Evolutionary conservation across 2,797 vertebrate species (phyloP).

Genomic region (Atherinosoma microstoma): DNA sequence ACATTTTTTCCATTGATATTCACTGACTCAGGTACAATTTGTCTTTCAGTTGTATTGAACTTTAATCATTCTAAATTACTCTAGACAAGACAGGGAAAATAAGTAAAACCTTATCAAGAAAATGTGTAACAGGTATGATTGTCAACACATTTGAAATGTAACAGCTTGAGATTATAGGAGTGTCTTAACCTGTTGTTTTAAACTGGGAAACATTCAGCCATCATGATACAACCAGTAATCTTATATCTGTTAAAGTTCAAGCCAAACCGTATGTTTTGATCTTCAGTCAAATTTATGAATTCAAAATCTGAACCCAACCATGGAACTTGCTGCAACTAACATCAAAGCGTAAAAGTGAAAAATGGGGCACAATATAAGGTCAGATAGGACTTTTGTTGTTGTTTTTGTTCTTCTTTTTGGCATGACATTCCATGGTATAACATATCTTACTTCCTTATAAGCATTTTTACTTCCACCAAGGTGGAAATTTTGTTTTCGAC

Average conservation of each 20-base stretch:
- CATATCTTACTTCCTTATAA: neutral
- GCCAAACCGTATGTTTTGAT: neutral
- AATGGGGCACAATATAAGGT: neutral
- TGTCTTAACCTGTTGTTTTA: neutral
- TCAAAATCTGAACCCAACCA: neutral
- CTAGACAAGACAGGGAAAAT: neutral
- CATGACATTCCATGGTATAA: neutral
- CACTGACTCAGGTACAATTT: neutral
- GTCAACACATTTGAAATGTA: neutral
- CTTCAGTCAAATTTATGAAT: neutral
- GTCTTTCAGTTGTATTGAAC: neutral
- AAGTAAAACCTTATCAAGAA: neutral
- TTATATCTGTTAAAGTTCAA: neutral
- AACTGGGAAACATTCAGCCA: neutral
- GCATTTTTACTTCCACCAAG: neutral
- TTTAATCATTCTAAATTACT: neutral
- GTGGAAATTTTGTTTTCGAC: no score
- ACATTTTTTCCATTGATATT: slow-evolving; percentile 2
- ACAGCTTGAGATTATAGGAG: neutral
- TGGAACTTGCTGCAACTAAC: neutral
- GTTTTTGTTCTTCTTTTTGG: neutral
- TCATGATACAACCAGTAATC: neutral
- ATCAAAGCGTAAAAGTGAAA: neutral
- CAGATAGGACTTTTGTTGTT: neutral
- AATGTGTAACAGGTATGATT: neutral